phyloP scores from a whole-genome alignment of 2,888 invertebrate genomes.

The Hetaerina titia region DNA sequence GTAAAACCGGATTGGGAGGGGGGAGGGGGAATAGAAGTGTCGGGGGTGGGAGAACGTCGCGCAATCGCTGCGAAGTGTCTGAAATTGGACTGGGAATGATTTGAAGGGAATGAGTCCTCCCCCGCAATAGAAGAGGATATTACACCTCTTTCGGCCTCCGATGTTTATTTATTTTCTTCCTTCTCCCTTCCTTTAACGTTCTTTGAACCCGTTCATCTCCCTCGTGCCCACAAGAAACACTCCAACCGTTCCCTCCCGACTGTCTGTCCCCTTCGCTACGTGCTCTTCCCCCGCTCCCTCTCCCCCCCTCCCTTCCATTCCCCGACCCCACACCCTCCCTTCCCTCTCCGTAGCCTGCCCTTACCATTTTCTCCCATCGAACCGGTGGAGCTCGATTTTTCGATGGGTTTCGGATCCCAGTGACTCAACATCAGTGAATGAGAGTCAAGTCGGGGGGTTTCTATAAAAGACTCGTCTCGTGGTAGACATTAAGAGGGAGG shows the following conservation, averaged over 20 bases:
- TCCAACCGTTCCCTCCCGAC: too few relatives aligned
- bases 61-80: slow-evolving; percentile 40
- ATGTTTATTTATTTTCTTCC: not conserved
- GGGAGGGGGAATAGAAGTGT: not conserved
- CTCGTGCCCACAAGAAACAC: too few relatives aligned
- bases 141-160: not conserved
- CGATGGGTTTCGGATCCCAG: slow-evolving; percentile 53
- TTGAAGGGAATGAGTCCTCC: not conserved
- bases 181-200: not conserved
- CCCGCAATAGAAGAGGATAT: not conserved
- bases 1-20: slow-evolving; percentile 55
- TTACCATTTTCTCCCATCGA: not conserved
- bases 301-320: not conserved
- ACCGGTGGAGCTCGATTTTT: slow-evolving; percentile 57
- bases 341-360: not conserved
- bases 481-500: not conserved
- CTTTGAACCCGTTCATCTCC: not conserved
- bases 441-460: slow-evolving; percentile 46
- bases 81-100: slow-evolving; percentile 42
- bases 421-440: slow-evolving; percentile 57
- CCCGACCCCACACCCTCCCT: not conserved
- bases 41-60: not conserved
- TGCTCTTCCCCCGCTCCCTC: not conserved
- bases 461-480: slow-evolving; percentile 56
- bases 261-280: too few relatives aligned